A percentile compares a stretch with the other conserved stretches of the same genome.
Conservation (phyloP, 1,140 invertebrate genomes). For the Drosophila kanapiae region DNA sequence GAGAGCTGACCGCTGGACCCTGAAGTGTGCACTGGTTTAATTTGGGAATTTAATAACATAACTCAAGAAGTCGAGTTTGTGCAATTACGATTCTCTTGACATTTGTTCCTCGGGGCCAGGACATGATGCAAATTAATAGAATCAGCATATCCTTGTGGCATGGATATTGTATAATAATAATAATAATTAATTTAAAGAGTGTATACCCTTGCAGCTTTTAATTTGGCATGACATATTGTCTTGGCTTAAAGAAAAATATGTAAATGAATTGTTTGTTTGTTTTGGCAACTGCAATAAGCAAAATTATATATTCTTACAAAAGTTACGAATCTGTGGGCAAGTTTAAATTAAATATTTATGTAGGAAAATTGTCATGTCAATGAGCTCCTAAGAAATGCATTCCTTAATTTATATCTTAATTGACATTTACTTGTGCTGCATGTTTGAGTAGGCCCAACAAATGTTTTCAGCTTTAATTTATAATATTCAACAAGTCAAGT, state of each 20-base stretch:
- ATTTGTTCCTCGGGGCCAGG: neutral
- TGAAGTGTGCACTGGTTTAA: neutral
- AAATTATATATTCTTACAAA: neutral
- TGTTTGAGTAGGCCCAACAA: neutral
- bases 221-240: neutral
- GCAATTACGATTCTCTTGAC: neutral
- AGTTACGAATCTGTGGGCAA: neutral
- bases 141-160: neutral
- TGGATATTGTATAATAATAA: too few species aligned
- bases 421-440: neutral
- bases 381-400: neutral
- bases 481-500: too few species aligned
- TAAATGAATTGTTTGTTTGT: constrained; percentile 2
- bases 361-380: neutral
- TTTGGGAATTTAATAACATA: neutral
- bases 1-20: neutral
- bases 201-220: too few species aligned
- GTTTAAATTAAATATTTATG: constrained; percentile 10
- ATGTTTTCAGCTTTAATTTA: too few species aligned
- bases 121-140: neutral
- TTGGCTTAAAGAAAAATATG: neutral
- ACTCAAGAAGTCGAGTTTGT: neutral
- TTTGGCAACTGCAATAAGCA: neutral
- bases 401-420: neutral
- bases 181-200: too few species aligned